A percentile compares a stretch with the other conserved stretches of the same genome.
phyloP scores from a whole-genome alignment of 2,888 invertebrate species.

The Automeris io region DNA sequence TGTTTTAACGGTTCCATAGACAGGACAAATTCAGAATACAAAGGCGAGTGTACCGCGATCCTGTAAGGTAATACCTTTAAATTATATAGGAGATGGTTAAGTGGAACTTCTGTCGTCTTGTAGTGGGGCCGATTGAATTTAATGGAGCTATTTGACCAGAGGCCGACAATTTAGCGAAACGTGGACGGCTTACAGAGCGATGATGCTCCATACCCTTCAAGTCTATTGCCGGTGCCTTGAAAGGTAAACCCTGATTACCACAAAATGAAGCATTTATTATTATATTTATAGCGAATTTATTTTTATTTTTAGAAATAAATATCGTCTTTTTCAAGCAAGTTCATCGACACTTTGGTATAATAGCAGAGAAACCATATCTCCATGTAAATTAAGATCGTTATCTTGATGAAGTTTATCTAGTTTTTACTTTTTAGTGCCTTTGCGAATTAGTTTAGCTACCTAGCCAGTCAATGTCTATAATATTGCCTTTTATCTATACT shows the following conservation, averaged over 20 bases:
- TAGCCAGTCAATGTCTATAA: too few species aligned
- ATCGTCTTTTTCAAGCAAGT: too few species aligned
- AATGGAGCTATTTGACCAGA: constrained; percentile 59
- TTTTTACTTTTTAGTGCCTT: too few species aligned
- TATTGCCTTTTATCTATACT: too few species aligned
- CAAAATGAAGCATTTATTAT: too few species aligned
- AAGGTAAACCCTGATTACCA: constrained; percentile 5
- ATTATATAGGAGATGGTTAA: constrained; percentile 54
- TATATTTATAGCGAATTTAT: too few species aligned
- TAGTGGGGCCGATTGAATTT: constrained; percentile 57
- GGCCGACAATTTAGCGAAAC: constrained; percentile 49
- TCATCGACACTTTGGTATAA: too few species aligned
- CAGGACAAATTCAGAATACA: constrained; percentile 37
- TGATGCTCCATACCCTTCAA: constrained; percentile 22
- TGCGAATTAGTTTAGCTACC: too few species aligned
- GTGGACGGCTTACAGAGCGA: constrained; percentile 41
- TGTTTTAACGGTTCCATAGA: constrained; percentile 1
- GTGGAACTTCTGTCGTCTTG: constrained; percentile 55
- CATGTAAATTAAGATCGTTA: too few species aligned
- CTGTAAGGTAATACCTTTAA: constrained; percentile 52
- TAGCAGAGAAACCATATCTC: too few species aligned
- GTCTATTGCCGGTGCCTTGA: constrained; percentile 25
- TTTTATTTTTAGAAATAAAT: too few species aligned
- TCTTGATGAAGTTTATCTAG: too few species aligned
- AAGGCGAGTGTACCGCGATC: constrained; percentile 25